Evolutionary conservation across 2,888 invertebrate species (phyloP), one percentile per base, ranked within the genome.

Genomic region (Augochlorella aurata): DNA sequence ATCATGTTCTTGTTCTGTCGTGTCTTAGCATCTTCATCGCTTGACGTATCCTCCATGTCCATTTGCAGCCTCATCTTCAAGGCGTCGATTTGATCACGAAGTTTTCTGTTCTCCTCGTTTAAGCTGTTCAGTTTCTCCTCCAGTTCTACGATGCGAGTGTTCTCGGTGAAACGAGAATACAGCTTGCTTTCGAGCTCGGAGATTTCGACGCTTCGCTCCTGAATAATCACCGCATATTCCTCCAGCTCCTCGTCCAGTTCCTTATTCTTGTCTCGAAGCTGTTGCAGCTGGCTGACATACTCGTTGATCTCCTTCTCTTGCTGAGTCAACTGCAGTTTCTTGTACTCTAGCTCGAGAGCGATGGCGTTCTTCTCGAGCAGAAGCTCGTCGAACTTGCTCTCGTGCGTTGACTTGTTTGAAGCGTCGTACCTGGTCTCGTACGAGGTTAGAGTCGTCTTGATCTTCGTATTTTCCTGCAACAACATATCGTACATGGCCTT

Each of bases 211-310:
- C 82, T 79, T 16, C 80, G 77, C 29, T 84, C 76, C 14, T 69
- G 65, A 47, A 89, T 89, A 8, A 84, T 72, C 0, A 21, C 61
- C 0, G 85, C 89, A 69, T 88, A 77, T 8, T 91, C 90, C 2
- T 95, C 94, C 86, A 94, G 94, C 88, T 95, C 95, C 0, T 94
- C 94, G 74, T 95, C 95, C 65, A 95, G 84, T 2, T 95, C 95
- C 45, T 92, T 92, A 88, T 94, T 94, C n/a, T 92, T 92, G 47
- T 90, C 86, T 49, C 89, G 90, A 9, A 94, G 88, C 24, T 93
- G 91, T 3, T 92, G 77, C 21, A 90, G 94, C 87, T 95, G 94
- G 0, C 93, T 94, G 52, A 94, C 94, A 45, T 94, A 81, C 2
- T 94, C 94, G 52, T 93, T 92, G 81, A 94, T 93, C 18, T 93